Conservation (phyloP, 2,888 invertebrate species). For the Diarsia dahlii region DNA sequence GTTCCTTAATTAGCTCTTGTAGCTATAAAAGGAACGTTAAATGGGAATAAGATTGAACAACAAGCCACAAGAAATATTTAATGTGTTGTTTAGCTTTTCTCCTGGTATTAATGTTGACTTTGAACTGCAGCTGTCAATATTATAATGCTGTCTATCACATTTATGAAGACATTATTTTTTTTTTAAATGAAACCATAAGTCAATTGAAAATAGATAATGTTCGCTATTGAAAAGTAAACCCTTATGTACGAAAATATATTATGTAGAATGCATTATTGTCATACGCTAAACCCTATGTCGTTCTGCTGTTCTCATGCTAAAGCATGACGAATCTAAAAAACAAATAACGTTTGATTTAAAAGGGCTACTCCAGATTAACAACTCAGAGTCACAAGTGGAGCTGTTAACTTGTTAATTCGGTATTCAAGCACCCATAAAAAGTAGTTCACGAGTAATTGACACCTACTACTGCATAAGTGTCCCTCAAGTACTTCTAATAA, state of each 20-base stretch:
- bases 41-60: constrained; percentile 48
- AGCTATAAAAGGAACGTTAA: constrained; percentile 60
- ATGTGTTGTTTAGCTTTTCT: constrained; percentile 20
- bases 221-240: too few species aligned
- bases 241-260: too few species aligned
- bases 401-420: constrained; percentile 41
- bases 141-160: neutral
- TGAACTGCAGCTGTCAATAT: neutral
- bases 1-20: constrained; percentile 66
- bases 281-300: too few species aligned
- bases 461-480: constrained; percentile 38
- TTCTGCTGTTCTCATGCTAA: too few species aligned
- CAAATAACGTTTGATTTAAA: constrained; percentile 33
- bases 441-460: constrained; percentile 59
- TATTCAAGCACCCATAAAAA: constrained; percentile 47
- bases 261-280: too few species aligned
- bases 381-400: constrained; percentile 19
- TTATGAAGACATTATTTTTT: too few species aligned
- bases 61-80: constrained; percentile 42
- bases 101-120: constrained; percentile 14
- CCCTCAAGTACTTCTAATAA: constrained; percentile 43
- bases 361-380: constrained; percentile 30
- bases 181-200: too few species aligned
- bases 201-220: too few species aligned
- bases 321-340: constrained; percentile 24